Conservation (phyloP, 2,797 vertebrate species). For the Protosalanx chinensis region DNA sequence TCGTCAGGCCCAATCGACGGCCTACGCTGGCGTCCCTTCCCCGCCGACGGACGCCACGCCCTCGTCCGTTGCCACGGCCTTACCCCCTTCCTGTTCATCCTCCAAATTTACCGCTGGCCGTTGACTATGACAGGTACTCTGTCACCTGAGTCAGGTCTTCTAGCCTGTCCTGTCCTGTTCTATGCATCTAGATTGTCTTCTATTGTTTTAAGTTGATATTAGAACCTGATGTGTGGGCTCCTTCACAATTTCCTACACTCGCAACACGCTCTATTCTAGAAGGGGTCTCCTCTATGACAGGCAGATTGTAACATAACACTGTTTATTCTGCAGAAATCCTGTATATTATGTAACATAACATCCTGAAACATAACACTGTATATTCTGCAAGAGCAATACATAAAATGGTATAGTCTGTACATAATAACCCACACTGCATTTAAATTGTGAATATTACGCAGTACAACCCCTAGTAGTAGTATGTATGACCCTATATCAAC, state of each 20-base stretch:
- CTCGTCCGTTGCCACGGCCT: constrained; percentile 30
- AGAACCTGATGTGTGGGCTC: neutral
- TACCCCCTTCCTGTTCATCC: constrained; percentile 16
- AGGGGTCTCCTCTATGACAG: neutral
- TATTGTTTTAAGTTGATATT: constrained; percentile 4
- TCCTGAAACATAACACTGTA: no score
- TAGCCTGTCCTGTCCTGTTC: neutral
- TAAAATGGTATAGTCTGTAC: no score
- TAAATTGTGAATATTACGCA: no score
- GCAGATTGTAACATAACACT: neutral
- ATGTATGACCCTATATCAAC: no score
- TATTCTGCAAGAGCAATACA: no score
- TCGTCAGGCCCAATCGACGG: constrained; percentile 5
- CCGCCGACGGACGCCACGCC: constrained; percentile 14
- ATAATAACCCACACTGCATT: no score
- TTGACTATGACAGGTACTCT: constrained; percentile 5
- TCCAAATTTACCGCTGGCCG: constrained; percentile 2
- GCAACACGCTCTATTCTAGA: no score
- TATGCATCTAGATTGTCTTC: neutral
- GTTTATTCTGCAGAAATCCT: no score
- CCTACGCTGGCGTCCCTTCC: constrained; percentile 6
- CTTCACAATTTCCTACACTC: neutral
- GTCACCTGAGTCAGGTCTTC: neutral
- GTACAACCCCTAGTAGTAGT: no score
- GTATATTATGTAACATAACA: no score